Conservation (phyloP, 2,797 vertebrate genomes). For the Crocodylus rhombifer region DNA sequence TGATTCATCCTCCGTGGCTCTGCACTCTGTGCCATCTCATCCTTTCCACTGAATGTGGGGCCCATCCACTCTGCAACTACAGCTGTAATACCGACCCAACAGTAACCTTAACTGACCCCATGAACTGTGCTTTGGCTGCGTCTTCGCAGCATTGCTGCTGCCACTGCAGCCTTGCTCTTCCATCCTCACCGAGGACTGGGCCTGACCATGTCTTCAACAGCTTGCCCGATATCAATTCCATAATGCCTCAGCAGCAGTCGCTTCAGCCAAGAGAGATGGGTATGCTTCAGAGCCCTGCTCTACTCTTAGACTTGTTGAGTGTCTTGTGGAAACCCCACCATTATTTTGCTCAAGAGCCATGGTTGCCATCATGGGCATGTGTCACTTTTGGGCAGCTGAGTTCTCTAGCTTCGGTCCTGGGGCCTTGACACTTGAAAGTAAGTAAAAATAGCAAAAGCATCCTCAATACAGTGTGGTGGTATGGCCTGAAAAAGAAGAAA, state of each 20-base stretch:
- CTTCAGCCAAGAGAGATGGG: neutral
- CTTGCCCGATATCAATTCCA: neutral
- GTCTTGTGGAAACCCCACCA: neutral
- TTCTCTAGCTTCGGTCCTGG: too few relatives aligned
- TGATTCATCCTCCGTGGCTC: neutral
- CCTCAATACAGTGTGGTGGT: too few relatives aligned
- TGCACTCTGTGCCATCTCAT: neutral
- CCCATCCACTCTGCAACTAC: neutral
- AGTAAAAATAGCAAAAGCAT: too few relatives aligned
- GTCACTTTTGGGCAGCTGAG: too few relatives aligned
- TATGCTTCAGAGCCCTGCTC: neutral
- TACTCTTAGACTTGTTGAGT: neutral
- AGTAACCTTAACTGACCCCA: neutral
- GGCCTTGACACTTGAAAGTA: too few relatives aligned
- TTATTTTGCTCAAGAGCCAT: too few relatives aligned
- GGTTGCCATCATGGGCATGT: too few relatives aligned
- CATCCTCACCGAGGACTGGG: fast-evolving
- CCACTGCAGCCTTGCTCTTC: neutral
- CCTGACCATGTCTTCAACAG: neutral
- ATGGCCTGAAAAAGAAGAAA: too few relatives aligned
- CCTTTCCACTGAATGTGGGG: neutral
- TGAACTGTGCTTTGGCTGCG: neutral
- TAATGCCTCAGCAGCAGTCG: neutral
- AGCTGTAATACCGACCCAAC: neutral
- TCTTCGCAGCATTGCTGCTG: fast-evolving